Evolutionary conservation across 2,888 invertebrate genomes (phyloP).

Genomic region (Nowickia ferox): DNA sequence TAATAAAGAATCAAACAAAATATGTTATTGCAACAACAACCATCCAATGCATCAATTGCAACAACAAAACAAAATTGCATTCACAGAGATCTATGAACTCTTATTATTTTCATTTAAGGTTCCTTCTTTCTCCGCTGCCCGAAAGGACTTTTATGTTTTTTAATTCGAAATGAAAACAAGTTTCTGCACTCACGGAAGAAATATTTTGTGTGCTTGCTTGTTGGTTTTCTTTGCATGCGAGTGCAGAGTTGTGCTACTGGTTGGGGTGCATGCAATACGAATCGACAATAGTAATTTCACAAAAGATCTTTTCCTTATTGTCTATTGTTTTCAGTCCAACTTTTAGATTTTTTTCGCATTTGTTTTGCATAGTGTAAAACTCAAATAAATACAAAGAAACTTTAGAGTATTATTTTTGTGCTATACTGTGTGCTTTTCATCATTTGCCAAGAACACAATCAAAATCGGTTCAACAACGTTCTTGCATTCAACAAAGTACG

Average conservation of each 20-base stretch:
- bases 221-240: conserved; percentile 10
- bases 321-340: conserved; percentile 45
- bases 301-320: conserved; percentile 42
- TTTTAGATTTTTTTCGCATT: conserved; percentile 8
- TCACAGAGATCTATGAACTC: conserved; percentile 66
- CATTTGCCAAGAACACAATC: conserved; percentile 48
- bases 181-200: conserved; percentile 61
- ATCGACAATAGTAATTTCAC: conserved; percentile 41
- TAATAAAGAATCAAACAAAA: conserved; percentile 64
- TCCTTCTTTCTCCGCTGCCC: conserved; percentile 23
- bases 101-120: conserved; percentile 38
- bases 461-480: conserved; percentile 39
- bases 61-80: conserved; percentile 45
- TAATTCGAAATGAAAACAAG: conserved; percentile 64
- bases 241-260: conserved; percentile 14
- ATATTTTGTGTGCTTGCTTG: conserved; percentile 17
- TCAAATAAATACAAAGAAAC: conserved; percentile 43
- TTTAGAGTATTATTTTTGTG: conserved; percentile 56
- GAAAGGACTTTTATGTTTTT: conserved; percentile 39
- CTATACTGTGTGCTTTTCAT: conserved; percentile 24
- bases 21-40: conserved; percentile 9
- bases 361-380: conserved; percentile 58
- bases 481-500: conserved; percentile 22
- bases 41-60: conserved; percentile 36
- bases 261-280: conserved; percentile 50